phyloP scores from a whole-genome alignment of 2,888 invertebrate species.

The Mellilla xanthometata region DNA sequence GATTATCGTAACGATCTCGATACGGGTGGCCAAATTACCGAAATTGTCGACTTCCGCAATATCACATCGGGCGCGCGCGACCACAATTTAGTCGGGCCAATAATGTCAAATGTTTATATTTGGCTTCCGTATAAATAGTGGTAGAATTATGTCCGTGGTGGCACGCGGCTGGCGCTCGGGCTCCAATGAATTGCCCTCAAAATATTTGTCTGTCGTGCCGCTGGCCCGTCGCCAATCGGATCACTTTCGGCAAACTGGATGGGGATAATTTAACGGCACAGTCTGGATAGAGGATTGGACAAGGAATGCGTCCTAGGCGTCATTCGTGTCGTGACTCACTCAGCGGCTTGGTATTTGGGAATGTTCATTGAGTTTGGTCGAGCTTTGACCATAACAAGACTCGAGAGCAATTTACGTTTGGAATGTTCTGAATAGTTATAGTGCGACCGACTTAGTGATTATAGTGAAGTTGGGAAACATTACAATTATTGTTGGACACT shows the following conservation, averaged over 20 bases:
- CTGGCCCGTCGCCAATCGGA: slow-evolving; percentile 71
- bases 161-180: slow-evolving; percentile 47
- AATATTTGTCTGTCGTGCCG: slow-evolving; percentile 76
- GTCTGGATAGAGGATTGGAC: slow-evolving; percentile 42
- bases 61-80: slow-evolving; percentile 38
- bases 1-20: slow-evolving; percentile 27
- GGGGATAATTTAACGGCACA: slow-evolving; percentile 55
- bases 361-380: slow-evolving; percentile 30
- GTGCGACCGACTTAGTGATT: no score
- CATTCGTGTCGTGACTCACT: slow-evolving; percentile 48
- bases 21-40: slow-evolving; percentile 32
- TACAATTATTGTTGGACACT: no score
- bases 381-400: slow-evolving; percentile 10
- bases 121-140: slow-evolving; percentile 65
- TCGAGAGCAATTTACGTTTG: not conserved
- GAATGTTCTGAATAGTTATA: no score
- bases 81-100: slow-evolving; percentile 49
- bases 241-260: slow-evolving; percentile 71
- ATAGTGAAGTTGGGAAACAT: no score
- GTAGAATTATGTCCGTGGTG: slow-evolving; percentile 57
- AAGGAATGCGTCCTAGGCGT: slow-evolving; percentile 42
- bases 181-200: slow-evolving; percentile 70
- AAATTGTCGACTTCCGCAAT: slow-evolving; percentile 51
- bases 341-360: slow-evolving; percentile 35
- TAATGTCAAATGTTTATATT: slow-evolving; percentile 69